phyloP scores from a whole-genome alignment of 2,888 invertebrate genomes.

The Taphrorychus bicolor region DNA sequence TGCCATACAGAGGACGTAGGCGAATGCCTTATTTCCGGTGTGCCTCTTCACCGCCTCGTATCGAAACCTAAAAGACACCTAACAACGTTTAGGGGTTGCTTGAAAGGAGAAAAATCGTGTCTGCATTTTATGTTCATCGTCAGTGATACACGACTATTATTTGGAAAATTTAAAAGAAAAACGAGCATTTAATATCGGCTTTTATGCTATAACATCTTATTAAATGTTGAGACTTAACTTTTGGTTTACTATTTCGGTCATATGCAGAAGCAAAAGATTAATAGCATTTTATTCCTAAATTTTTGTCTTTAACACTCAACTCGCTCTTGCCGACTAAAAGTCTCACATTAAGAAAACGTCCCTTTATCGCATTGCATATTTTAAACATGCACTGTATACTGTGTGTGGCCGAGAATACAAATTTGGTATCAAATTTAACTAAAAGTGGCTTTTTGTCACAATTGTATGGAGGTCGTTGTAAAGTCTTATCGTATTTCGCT shows the following conservation, averaged over 20 bases:
- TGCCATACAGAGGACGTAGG: constrained; percentile 23
- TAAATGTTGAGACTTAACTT: too few species aligned
- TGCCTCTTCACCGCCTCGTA: constrained; percentile 18
- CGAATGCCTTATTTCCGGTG: constrained; percentile 34
- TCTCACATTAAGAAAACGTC: constrained; percentile 26
- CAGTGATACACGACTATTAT: constrained; percentile 9
- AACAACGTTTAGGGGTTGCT: constrained; percentile 15
- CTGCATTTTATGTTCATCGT: constrained; percentile 3
- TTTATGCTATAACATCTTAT: too few species aligned
- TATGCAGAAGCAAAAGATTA: background rate
- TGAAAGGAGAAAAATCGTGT: constrained; percentile 18
- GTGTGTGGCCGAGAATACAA: constrained; percentile 36
- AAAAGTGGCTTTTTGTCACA: constrained; percentile 39
- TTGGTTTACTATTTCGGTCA: background rate
- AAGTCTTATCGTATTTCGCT: constrained; percentile 39
- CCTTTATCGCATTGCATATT: constrained; percentile 36
- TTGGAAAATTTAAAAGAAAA: too few species aligned
- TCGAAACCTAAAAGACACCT: constrained; percentile 22
- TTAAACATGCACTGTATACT: constrained; percentile 36
- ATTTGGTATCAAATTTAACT: constrained; percentile 38
- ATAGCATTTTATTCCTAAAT: constrained; percentile 1
- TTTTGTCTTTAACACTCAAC: constrained; percentile 11
- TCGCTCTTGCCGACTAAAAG: constrained; percentile 7
- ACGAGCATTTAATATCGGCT: too few species aligned
- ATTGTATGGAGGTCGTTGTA: constrained; percentile 30